phyloP scores from a whole-genome alignment of 2,797 vertebrate genomes.

The Anguilla obscura region DNA sequence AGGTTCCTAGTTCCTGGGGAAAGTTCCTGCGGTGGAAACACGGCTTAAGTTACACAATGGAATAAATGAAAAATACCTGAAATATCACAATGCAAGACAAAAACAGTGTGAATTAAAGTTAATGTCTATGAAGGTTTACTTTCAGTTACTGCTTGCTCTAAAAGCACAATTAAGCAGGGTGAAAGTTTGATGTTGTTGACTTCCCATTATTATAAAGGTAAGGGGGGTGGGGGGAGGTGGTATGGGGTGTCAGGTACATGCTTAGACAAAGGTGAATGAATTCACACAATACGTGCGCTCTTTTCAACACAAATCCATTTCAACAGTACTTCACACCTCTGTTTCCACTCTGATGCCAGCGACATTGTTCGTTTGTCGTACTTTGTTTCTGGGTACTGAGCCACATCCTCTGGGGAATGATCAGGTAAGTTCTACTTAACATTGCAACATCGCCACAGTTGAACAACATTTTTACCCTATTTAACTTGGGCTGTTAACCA shows the following conservation, averaged over 20 bases:
- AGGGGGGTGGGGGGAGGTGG: too few relatives aligned
- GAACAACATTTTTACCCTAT: background rate
- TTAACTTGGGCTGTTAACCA: background rate
- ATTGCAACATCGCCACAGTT: background rate
- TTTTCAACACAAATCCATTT: background rate
- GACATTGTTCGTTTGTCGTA: background rate
- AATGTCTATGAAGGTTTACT: background rate
- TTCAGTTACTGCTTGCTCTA: background rate
- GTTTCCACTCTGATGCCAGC: background rate
- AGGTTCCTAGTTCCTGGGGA: too few relatives aligned
- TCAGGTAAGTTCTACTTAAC: background rate
- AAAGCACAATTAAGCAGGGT: background rate
- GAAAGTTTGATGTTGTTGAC: background rate
- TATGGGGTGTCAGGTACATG: background rate
- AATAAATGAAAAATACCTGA: background rate
- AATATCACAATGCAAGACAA: background rate
- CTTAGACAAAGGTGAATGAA: background rate
- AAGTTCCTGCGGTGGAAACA: too few relatives aligned
- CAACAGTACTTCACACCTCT: background rate
- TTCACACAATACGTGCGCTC: background rate
- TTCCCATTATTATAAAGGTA: background rate
- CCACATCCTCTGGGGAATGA: background rate
- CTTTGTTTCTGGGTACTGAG: slow-evolving; percentile 1
- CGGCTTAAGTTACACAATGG: too few relatives aligned
- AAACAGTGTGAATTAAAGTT: background rate